These are phyloP conservation scores for honey bee (Apis mellifera) DNA, from an alignment of 1,140 invertebrate species.

Conservation along the genomic window Amel_HAv3.1 CM009938.2:11081501-11082000, in stretches of 20 bases:
- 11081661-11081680: no score
- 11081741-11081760: not conserved
- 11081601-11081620: no score
- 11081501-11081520: no score
- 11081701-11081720: no score
- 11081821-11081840: constrained; percentile 34
- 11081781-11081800: constrained; percentile 2
- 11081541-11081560: no score
- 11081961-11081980: not conserved
- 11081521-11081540: no score
- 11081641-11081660: no score
- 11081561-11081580: no score
- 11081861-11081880: not conserved
- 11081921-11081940: not conserved
- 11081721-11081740: not conserved
- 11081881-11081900: not conserved
- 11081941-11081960: not conserved
- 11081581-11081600: no score
- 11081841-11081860: not conserved
- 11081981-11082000: no score
- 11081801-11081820: constrained; percentile 22
- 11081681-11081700: no score
- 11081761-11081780: constrained; percentile 18
- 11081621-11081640: no score
- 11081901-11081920: not conserved